Percentiles rank a stretch among this genome's conserved stretches.
Evolutionary conservation across 2,888 invertebrate genomes (phyloP).

Genomic region (Priocnemis perturbator): DNA sequence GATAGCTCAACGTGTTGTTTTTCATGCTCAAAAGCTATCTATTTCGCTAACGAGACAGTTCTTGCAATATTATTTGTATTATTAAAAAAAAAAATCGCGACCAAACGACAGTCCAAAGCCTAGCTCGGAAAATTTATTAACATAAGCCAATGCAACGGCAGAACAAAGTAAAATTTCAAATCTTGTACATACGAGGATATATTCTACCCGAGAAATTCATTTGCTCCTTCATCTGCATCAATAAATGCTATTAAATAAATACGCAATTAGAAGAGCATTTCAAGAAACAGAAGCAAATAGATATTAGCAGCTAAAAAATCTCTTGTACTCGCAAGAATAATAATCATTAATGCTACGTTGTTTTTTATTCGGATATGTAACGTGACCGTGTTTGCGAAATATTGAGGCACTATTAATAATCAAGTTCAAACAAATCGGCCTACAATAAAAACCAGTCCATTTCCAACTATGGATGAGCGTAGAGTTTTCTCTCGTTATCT

Average conservation of each 20-base stretch:
- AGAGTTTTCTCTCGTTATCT: no score
- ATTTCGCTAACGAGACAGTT: slow-evolving; percentile 21
- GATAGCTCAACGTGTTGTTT: slow-evolving; percentile 17
- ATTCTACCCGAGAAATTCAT: neutral
- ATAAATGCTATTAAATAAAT: slow-evolving; percentile 5
- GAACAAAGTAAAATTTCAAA: neutral
- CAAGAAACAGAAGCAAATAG: slow-evolving; percentile 12
- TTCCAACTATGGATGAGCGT: neutral
- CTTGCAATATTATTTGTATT: slow-evolving; percentile 17
- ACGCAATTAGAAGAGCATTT: slow-evolving; percentile 12
- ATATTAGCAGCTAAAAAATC: slow-evolving; percentile 15
- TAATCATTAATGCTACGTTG: neutral
- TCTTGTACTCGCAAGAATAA: slow-evolving; percentile 15
- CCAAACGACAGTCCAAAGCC: slow-evolving; percentile 32
- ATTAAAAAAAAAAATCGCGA: slow-evolving; percentile 38
- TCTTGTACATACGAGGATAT: neutral
- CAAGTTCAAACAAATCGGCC: neutral
- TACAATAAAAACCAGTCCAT: neutral
- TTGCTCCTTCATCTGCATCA: slow-evolving; percentile 14
- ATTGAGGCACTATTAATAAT: neutral
- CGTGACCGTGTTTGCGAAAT: no score
- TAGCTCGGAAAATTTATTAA: slow-evolving; percentile 38
- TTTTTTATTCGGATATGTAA: no score
- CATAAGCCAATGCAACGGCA: neutral
- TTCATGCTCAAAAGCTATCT: slow-evolving; percentile 19